These are phyloP conservation scores for Watsonalla cultraria DNA, from an alignment of 2,888 invertebrate species.

Conservation along the genomic window DNA sequence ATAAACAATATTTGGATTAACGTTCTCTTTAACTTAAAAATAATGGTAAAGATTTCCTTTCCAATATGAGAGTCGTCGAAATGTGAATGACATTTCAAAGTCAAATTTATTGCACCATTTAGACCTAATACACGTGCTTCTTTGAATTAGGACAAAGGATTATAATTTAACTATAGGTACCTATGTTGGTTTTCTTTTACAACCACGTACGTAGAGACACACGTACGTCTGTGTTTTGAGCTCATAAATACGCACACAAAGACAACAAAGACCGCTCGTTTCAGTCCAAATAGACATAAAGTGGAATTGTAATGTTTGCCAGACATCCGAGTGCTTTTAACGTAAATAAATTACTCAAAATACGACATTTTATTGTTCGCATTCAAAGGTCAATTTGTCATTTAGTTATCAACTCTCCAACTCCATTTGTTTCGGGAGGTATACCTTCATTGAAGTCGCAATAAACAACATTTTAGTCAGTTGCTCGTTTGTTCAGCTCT, in stretches of 20 bases:
- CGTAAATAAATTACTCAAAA: constrained; percentile 1
- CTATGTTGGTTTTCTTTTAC: neutral
- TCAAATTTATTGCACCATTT: too few relatives aligned
- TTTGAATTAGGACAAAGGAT: neutral
- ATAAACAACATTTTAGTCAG: too few relatives aligned
- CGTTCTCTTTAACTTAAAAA: too few relatives aligned
- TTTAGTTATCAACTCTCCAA: too few relatives aligned
- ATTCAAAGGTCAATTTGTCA: too few relatives aligned
- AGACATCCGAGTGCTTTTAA: neutral
- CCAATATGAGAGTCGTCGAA: neutral
- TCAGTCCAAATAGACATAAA: neutral
- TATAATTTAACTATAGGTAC: neutral
- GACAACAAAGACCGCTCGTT: neutral
- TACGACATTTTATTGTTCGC: neutral
- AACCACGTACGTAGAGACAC: too few relatives aligned
- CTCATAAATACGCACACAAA: neutral
- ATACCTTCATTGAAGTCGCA: too few relatives aligned
- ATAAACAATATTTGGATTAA: neutral
- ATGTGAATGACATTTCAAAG: too few relatives aligned
- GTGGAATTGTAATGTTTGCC: neutral
- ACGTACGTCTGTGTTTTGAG: neutral
- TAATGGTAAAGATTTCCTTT: too few relatives aligned
- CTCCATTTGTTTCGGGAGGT: too few relatives aligned
- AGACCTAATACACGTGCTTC: too few relatives aligned
- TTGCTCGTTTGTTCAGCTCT: too few relatives aligned